Conservation (phyloP, 2,888 invertebrate genomes). For the Allygus modestus region DNA sequence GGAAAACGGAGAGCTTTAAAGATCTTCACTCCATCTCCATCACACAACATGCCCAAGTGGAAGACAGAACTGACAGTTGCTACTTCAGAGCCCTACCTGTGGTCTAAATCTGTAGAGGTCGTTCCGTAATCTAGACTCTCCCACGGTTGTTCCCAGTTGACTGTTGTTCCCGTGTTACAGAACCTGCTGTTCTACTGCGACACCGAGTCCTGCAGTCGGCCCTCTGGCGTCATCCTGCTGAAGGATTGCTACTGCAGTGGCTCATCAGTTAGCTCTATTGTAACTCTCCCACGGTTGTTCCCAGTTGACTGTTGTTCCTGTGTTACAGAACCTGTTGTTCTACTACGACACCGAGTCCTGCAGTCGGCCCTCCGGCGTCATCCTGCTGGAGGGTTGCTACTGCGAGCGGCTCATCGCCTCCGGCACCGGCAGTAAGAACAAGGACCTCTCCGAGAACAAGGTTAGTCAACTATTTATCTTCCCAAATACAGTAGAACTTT, state of each 20-base stretch:
- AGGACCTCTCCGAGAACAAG: constrained; percentile 75
- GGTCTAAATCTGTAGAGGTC: no score
- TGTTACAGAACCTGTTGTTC: constrained; percentile 88
- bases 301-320: background rate
- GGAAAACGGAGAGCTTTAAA: no score
- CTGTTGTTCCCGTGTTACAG: constrained; percentile 75
- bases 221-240: constrained; percentile 89
- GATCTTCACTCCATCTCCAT: no score
- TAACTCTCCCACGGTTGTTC: background rate
- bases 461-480: constrained; percentile 70
- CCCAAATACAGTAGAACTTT: no score
- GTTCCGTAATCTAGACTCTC: no score
- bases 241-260: constrained; percentile 93
- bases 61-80: no score
- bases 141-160: no score
- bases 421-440: constrained; percentile 72
- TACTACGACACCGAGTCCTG: constrained; percentile 93
- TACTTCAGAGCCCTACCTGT: no score
- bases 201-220: constrained; percentile 86
- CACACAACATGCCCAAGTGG: no score
- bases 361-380: constrained; percentile 88
- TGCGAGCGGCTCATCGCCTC: constrained; percentile 86
- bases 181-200: constrained; percentile 95
- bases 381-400: constrained; percentile 93
- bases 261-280: constrained; percentile 75